Evolutionary conservation across 2,797 vertebrate genomes (phyloP), one percentile per base, ranked within the genome.

Genomic region (Limosa lapponica): DNA sequence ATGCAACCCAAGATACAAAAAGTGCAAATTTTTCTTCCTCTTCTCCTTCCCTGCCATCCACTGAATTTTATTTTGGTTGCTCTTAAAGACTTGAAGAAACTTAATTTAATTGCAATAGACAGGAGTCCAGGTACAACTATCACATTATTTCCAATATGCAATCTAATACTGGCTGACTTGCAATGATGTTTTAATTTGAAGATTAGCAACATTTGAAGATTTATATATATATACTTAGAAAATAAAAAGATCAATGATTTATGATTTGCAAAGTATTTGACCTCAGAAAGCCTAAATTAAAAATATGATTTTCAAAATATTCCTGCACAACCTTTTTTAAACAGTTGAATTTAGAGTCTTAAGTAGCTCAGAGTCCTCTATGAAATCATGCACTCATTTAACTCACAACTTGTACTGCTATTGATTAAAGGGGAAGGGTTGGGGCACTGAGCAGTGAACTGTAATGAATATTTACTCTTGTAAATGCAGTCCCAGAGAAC

Each of bases 341-440:
- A 27, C 19, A 32, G 57, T 24, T 66, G 57, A 37, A 54, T 59
- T 55, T 32, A 19, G 37, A 69, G 30, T 18, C 19, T 27, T 11
- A 3, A 36, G 64, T 64, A 75, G 22, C 30, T 84, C 34, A 16
- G 61, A 39, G 15, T 43, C 30, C 70, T 49, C 32, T 58, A 1
- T 55, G 65, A 52, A 90, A n/a, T 67, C 30, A 28, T 28, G 20
- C 14, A 8, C 16, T n/a, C 5, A 10, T 18, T 46, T 41, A 58
- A 43, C 24, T 90, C 30, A 1, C 0, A 2, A 30, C 37, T 69
- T 28, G 16, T 1, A 1, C 27, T 69, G 54, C 17, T 52, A 1
- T 7, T 37, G 66, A 41, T 67, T 52, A 62, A 78, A 69, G 61
- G 8, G 23, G 57, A 67, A 32, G 22, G 34, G 67, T 34, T 34